phyloP scores from a whole-genome alignment of 2,888 invertebrate genomes.

The Steinernema scapterisci region DNA sequence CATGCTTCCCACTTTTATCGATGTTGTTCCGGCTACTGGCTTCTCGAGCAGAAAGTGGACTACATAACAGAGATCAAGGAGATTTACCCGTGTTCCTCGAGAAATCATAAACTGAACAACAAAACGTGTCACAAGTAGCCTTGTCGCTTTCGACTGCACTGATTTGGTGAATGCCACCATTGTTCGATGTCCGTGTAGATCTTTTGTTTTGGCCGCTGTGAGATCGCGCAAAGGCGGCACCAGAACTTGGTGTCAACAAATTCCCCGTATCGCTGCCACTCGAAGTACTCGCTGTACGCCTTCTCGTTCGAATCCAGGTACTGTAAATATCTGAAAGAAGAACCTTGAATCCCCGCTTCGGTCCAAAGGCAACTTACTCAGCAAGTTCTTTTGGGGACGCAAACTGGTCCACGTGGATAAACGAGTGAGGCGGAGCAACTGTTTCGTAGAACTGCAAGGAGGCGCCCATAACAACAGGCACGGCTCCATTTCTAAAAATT shows the following conservation, averaged over 20 bases:
- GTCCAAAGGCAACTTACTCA: too few species aligned
- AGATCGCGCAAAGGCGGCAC: constrained; percentile 39
- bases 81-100: background rate
- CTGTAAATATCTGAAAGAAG: constrained; percentile 41
- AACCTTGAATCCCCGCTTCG: too few species aligned
- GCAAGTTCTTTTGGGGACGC: constrained; percentile 38
- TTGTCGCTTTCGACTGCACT: constrained; percentile 14
- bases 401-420: constrained; percentile 51
- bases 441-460: constrained; percentile 39
- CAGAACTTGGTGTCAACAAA: constrained; percentile 37
- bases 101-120: background rate
- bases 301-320: constrained; percentile 36
- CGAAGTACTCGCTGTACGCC: constrained; percentile 42
- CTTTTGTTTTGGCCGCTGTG: constrained; percentile 35
- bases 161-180: constrained; percentile 39
- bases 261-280: constrained; percentile 38
- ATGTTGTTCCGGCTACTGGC: background rate
- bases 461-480: constrained; percentile 50
- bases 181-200: constrained; percentile 38
- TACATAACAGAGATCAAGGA: too few species aligned
- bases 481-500: constrained; percentile 38
- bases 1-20: background rate
- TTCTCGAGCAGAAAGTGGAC: too few species aligned
- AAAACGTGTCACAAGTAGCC: background rate
- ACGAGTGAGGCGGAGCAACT: constrained; percentile 46